Percentiles rank a stretch among this genome's conserved stretches.
Conservation (phyloP, 37 sponge, comb jelly and placozoan genomes). For the Sycon ciliatum region DNA sequence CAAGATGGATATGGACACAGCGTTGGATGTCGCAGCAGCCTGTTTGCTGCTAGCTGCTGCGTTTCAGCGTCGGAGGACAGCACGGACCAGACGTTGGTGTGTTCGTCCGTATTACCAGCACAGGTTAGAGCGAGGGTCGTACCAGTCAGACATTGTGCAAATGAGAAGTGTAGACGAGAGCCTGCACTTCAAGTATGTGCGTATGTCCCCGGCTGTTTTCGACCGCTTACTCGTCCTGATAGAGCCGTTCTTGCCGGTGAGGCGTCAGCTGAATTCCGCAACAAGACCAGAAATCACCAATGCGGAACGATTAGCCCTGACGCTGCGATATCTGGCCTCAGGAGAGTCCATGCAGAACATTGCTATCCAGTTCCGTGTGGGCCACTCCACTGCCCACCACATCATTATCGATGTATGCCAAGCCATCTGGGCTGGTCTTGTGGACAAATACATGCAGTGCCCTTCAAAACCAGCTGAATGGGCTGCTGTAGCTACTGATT, state of each 20-base stretch:
- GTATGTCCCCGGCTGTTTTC: constrained; percentile 18
- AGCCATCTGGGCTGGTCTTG: constrained; percentile 25
- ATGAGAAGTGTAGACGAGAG: not conserved
- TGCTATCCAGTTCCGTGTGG: constrained; percentile 16
- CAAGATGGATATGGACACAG: too few species aligned
- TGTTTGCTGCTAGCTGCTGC: too few species aligned
- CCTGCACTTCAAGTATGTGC: not conserved
- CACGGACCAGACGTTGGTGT: too few species aligned
- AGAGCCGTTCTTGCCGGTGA: not conserved
- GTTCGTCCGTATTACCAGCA: too few species aligned
- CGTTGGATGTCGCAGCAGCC: too few species aligned
- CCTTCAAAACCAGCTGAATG: constrained; percentile 21
- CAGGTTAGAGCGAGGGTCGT: too few species aligned
- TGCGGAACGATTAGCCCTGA: constrained; percentile 36
- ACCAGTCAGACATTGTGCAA: too few species aligned
- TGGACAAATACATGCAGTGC: not conserved
- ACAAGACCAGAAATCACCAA: constrained; percentile 17
- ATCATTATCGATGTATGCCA: constrained; percentile 23
- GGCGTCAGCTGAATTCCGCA: not conserved
- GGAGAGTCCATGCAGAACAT: constrained; percentile 15
- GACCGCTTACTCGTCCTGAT: constrained; percentile 12
- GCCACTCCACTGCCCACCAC: constrained; percentile 17
- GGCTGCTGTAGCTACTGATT: constrained; percentile 11
- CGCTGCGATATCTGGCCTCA: constrained; percentile 36
- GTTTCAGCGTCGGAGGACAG: too few species aligned